These are phyloP conservation scores for Bruchidius siliquastri DNA, from an alignment of 2,888 invertebrate species.

Conservation along the genomic window DNA sequence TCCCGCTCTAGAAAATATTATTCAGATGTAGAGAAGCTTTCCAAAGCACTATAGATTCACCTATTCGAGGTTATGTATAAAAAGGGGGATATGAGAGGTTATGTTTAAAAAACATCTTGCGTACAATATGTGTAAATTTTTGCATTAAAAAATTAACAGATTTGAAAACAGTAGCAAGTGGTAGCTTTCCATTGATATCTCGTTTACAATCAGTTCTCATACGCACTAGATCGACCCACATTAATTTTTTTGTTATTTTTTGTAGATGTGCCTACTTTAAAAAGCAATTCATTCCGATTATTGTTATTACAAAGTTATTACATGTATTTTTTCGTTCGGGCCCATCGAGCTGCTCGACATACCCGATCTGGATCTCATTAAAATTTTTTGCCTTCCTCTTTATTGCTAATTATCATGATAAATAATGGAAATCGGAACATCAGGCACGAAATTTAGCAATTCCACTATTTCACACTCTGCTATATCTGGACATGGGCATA, in stretches of 20 bases:
- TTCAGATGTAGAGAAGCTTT: too few species aligned
- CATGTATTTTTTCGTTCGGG: not conserved
- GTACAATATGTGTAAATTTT: not conserved
- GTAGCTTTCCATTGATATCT: not conserved
- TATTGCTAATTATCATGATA: not conserved
- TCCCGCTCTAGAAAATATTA: too few species aligned
- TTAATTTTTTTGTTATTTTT: not conserved
- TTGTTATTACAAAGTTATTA: not conserved
- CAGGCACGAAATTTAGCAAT: not conserved
- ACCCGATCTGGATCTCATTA: not conserved
- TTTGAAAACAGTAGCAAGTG: not conserved
- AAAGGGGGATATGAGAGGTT: too few species aligned
- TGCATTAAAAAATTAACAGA: not conserved
- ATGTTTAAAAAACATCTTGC: not conserved
- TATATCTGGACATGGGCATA: not conserved
- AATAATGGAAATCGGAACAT: not conserved
- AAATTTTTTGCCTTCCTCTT: not conserved
- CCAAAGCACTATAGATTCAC: too few species aligned
- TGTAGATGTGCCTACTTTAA: not conserved
- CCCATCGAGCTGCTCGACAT: not conserved
- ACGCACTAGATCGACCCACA: not conserved
- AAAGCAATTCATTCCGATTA: not conserved
- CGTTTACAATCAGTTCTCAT: not conserved
- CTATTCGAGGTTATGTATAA: too few species aligned
- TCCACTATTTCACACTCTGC: not conserved